Evolutionary conservation across 2,888 invertebrate species (phyloP), one percentile per base, ranked within the genome.

Genomic region (Temnothorax ravouxi): DNA sequence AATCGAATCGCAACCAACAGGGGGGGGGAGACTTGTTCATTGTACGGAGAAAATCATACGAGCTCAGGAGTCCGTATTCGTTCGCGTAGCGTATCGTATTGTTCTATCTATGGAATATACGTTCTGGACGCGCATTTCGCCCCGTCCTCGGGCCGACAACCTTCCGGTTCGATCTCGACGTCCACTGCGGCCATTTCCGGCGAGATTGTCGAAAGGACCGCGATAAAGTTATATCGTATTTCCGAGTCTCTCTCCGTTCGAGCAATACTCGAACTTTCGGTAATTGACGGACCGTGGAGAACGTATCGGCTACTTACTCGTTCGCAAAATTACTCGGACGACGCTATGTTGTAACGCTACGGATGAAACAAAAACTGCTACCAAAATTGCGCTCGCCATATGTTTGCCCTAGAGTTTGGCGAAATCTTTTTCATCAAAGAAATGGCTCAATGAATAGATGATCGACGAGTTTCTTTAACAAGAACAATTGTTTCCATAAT

Each of bases 141-240:
- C 59, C 62, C 62, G 50, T 79, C 81, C 83, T 50, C 47, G 15
- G 29, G 29, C 71, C 77, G 41, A 66, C 82, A 72, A 54, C 21
- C 9, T 54, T 54, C 52, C 76, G 76, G 52, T 75, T 64, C 79
- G 74, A 76, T 82, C 84, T 62, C 87, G 71, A 74, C 71, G 74
- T 87, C 85, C 85, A 79, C 83, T 86, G 84, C 69, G 81, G 82
- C 84, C 82, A 89, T 87, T 88, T 91, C 86, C 88, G 86, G 82
- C 74, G 87, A 87, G 88, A 89, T 90, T 85, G 88, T 87, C 86
- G 87, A 89, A 88, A 88, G 88, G 87, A 81, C 80, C 74, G 50
- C 87, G 84, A 89, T 86, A 87, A 90, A 89, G 86, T 91, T 89
- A 85, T 89, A 86, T 88, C 88, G 89, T 86, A 87, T 91, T 89